Evolutionary conservation across 2,113 vertebrate species (phyloP), one percentile per base, ranked within the genome.

Genomic region (Channa argus): DNA sequence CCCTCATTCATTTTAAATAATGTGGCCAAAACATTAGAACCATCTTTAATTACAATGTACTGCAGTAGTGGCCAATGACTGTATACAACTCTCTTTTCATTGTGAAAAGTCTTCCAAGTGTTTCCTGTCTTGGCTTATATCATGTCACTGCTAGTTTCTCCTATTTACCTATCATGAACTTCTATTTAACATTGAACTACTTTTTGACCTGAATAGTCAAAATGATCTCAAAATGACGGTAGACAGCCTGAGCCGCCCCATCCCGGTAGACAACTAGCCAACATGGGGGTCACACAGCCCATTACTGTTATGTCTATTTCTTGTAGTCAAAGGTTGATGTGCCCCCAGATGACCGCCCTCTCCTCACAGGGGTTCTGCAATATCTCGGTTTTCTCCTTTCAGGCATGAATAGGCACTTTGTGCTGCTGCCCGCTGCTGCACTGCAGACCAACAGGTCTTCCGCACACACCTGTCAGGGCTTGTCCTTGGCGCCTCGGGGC

Each of bases 391-490:
- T 89, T 91, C 89, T 91, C 86, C 83, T 84, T 77, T 77, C 63
- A 80, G 72, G 89, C 85, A 71, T 92, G 90, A 91, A 91, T 91
- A 80, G 90, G 37, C 82, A 71, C 86, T 92, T 93, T 93, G 91
- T 93, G 79, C 68, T 71, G 59, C 67, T 36, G 78, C 71, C 79
- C 47, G 36, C 73, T 51, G 50, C 72, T 58, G 82, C 61, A 85
- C 69, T 63, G 77, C 79, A 79, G 70, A 85, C 85, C 77, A 45
- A 68, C 80, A 46, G 71, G 76, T 79, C 80, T 79, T 79, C 71
- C 71, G 64, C 72, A 62, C 87, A 89, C 91, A 92, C 90, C 91
- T 92, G 92, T 93, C 92, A 93, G 85, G 70, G 81, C 88, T 83
- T 83, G 92, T 93, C 86, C 82, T 77, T 77, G 82, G 82, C 87